Conservation (phyloP, 1,140 invertebrate genomes). For the Brachionus paranguensis region DNA sequence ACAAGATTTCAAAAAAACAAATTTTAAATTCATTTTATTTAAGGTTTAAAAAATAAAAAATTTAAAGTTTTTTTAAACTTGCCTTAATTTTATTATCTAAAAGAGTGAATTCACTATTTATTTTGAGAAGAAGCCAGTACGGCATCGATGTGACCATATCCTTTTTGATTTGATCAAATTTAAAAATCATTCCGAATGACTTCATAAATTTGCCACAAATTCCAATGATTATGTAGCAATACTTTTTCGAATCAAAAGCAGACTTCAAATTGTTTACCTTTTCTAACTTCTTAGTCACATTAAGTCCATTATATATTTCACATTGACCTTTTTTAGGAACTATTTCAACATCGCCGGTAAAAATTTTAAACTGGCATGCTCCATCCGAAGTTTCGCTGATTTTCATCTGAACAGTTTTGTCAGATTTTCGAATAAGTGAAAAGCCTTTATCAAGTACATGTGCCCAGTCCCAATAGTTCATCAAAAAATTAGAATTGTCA, state of each 20-base stretch:
- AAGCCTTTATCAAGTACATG: not conserved
- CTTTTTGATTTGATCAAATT: not conserved
- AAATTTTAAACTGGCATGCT: not conserved
- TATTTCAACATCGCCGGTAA: not conserved
- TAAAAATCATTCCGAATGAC: not conserved
- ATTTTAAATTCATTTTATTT: too few species aligned
- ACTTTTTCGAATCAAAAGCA: not conserved
- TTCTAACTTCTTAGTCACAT: not conserved
- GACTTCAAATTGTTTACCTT: not conserved
- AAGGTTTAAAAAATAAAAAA: not conserved
- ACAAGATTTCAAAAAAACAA: too few species aligned
- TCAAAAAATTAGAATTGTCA: not conserved
- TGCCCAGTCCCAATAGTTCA: not conserved
- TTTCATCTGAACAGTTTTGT: not conserved
- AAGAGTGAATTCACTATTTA: not conserved
- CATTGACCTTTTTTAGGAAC: not conserved
- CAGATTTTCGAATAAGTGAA: not conserved
- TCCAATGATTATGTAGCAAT: not conserved
- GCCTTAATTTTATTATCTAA: not conserved
- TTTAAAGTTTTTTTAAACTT: not conserved
- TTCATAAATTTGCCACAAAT: not conserved
- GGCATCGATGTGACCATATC: not conserved
- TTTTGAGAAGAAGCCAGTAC: not conserved
- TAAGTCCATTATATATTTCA: not conserved
- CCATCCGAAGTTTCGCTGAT: not conserved